Evolutionary conservation across 2,797 vertebrate genomes (phyloP), one percentile per base, ranked within the genome.

Genomic region (Anas capensis): DNA sequence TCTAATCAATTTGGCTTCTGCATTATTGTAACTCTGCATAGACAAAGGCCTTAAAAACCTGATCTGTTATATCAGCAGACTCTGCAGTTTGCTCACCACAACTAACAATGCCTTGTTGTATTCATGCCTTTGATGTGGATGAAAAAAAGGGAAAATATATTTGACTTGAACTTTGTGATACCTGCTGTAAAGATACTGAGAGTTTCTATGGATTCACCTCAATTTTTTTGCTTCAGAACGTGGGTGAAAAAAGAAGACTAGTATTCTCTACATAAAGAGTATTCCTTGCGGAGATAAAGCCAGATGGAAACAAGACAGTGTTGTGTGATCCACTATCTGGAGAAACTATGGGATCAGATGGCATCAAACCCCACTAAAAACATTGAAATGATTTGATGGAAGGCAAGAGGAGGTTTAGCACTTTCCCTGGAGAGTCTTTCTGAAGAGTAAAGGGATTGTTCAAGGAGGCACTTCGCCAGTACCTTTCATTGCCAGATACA

Each of bases 11-110:
- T 98, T 98, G 97, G 98, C 97, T 98, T 99, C 98, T 97, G 96
- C 98, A 97, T 98, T 98, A 97, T 98, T 98, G 98, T 97, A 97
- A 98, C 97, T 98, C 98, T 96, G 97, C 98, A 98, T 99, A 97
- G 98, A 99, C 98, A 98, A 98, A 99, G 98, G 99, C 99, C 99
- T 99, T 99, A 99, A 98, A 96, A 98, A 98, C 97, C 97, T 96
- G 90, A 98, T 98, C 97, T 98, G 97, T 97, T 98, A 97, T 97
- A 96, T 98, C 97, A 97, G 97, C 97, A 98, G 98, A 98, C 97
- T 97, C 97, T 98, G 96, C 95, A 97, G 97, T 98, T 98, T 98
- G 97, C 97, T 97, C 97, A 96, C 95, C 97, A 97, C 97, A 97
- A 98, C 98, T 98, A 97, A 98, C 97, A 98, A 98, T 97, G 97